Evolutionary conservation across 64 coral and sea anemone genomes (phyloP), one percentile per base, ranked within the genome.

Genomic region (Cladopsammia gracilis): DNA sequence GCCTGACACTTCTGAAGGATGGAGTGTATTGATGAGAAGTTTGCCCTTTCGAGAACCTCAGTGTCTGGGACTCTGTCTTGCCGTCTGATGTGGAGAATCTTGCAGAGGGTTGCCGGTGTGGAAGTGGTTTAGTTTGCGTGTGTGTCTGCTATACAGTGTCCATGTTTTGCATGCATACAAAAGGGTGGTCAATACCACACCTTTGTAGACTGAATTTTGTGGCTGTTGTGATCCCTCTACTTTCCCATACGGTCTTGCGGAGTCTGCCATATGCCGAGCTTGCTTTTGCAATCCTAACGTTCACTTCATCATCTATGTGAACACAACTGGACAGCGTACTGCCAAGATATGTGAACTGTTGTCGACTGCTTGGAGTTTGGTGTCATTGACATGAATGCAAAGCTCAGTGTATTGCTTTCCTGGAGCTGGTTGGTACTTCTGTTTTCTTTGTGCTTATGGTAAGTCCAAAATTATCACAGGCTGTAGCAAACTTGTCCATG

Each of bases 391-490:
- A 8, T n/a, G 76, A 12, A 77, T 76, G 54, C 46, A 10, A 19
- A 54, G 87, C 18, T 77, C 87, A 5, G 20, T 52, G 22, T 89
- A 66, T 18, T n/a, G 16, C 7, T 44, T 77, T 4, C 43, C 2
- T 3, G 73, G 87, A 20, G 87, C 87, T 10, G 73, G 87, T 44
- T 89, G 87, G 46, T 3, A 89, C 87, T 77, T 89, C 73, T 64
- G 57, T 89, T 54, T 89, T 89, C 43, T 89, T 89, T 54, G 73
- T 89, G 58, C 87, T 89, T 54, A 89, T 89, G 54, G 87, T 52
- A 20, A 89, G 87, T 48, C 87, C 72, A 54, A 89, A 89, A 67
- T 71, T 74, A 20, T 87, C 85, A 34, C 48, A 74, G 13, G 68
- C 85, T 14, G 16, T 23, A n/a, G 85, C 73, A 67, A 87, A 75